Percentiles rank a stretch among this genome's conserved stretches.
phyloP scores from a whole-genome alignment of 2,113 vertebrate genomes.

The Laticauda colubrina region DNA sequence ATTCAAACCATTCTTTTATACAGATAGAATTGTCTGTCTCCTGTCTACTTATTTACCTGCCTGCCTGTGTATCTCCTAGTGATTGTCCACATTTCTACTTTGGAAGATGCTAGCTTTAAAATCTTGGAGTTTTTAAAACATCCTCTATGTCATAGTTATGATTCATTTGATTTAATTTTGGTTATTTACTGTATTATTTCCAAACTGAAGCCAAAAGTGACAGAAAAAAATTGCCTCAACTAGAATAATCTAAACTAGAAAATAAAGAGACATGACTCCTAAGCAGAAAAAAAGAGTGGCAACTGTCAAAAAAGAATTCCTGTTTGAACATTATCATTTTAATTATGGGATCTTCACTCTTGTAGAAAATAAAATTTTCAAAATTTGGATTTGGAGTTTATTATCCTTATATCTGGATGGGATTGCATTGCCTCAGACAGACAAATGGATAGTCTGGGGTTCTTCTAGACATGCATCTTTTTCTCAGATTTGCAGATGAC shows the following conservation, averaged over 20 bases:
- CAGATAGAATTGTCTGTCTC: too few species aligned
- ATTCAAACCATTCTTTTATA: too few species aligned
- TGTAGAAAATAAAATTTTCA: too few species aligned
- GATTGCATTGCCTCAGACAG: too few species aligned
- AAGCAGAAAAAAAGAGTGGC: too few species aligned
- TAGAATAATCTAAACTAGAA: not conserved
- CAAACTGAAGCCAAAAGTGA: conserved; percentile 34
- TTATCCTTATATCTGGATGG: too few species aligned
- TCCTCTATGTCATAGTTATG: conserved; percentile 1
- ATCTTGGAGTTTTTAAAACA: conserved; percentile 36
- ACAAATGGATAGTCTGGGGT: too few species aligned
- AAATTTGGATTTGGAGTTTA: too few species aligned
- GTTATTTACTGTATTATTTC: conserved; percentile 12
- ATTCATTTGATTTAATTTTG: conserved; percentile 48
- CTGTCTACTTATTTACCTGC: too few species aligned
- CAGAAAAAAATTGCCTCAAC: not conserved
- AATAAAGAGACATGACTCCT: not conserved
- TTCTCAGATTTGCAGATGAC: too few species aligned
- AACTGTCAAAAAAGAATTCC: not conserved
- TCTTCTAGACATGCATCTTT: too few species aligned
- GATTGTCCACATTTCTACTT: conserved; percentile 40
- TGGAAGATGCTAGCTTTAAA: conserved; percentile 26
- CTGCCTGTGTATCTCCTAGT: too few species aligned
- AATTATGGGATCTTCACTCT: not conserved
- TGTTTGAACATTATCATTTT: not conserved